Conservation (phyloP, 2,888 invertebrate genomes). For the Archips crataeganus region DNA sequence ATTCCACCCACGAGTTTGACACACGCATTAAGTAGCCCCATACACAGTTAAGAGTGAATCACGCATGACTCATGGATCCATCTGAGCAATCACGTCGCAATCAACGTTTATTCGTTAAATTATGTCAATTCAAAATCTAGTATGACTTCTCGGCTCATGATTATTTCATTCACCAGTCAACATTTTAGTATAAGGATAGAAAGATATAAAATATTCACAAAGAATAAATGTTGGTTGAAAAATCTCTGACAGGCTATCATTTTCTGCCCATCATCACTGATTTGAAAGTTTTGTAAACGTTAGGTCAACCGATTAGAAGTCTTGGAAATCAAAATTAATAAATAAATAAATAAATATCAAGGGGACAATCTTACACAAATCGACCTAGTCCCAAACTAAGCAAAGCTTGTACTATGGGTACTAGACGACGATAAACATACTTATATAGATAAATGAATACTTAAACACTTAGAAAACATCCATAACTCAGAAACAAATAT, state of each 20-base stretch:
- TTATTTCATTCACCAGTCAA: background rate
- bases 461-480: too few species aligned
- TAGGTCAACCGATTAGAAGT: background rate
- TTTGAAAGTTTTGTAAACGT: background rate
- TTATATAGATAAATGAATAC: too few species aligned
- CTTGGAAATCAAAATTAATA: too few species aligned
- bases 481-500: too few species aligned
- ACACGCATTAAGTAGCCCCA: slow-evolving; percentile 21
- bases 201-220: too few species aligned
- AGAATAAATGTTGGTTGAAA: too few species aligned
- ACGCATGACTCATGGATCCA: slow-evolving; percentile 28
- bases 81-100: slow-evolving; percentile 14
- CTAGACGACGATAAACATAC: too few species aligned
- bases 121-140: background rate
- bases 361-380: too few species aligned
- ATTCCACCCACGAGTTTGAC: slow-evolving; percentile 8
- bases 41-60: slow-evolving; percentile 38
- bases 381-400: too few species aligned
- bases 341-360: too few species aligned
- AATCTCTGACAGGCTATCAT: background rate
- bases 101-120: slow-evolving; percentile 1
- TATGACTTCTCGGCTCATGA: background rate
- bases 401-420: too few species aligned
- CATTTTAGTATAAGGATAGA: too few species aligned
- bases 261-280: background rate